Conservation (phyloP, 23 tunicate genomes). For the Clavelina lepadiformis region DNA sequence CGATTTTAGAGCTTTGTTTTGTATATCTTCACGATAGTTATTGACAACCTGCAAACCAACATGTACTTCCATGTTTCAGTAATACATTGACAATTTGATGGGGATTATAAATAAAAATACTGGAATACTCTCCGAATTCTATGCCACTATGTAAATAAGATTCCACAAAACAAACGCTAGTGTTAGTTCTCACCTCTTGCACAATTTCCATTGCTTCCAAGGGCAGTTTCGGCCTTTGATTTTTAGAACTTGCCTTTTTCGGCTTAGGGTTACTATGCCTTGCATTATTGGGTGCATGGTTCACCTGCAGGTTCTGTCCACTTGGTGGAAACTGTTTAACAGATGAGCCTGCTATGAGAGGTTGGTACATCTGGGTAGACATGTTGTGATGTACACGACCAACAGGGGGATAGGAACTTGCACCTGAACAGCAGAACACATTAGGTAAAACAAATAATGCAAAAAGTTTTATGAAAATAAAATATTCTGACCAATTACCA, state of each 20-base stretch:
- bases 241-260: constrained; percentile 11
- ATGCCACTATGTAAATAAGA: not conserved
- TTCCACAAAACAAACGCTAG: not conserved
- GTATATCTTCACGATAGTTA: constrained; percentile 57
- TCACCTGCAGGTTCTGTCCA: too few relatives aligned
- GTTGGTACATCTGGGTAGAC: too few relatives aligned
- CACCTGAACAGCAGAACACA: too few relatives aligned
- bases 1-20: constrained; percentile 15
- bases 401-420: too few relatives aligned
- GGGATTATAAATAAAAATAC: not conserved
- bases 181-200: constrained; percentile 44
- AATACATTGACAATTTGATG: not conserved
- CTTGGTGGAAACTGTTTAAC: too few relatives aligned
- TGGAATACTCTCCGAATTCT: not conserved
- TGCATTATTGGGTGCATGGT: too few relatives aligned
- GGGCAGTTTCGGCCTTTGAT: constrained; percentile 26
- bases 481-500: too few relatives aligned
- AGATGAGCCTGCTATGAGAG: too few relatives aligned
- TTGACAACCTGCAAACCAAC: constrained; percentile 46
- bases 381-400: too few relatives aligned
- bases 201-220: constrained; percentile 79
- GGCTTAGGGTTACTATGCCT: too few relatives aligned
- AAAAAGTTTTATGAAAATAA: too few relatives aligned
- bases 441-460: too few relatives aligned
- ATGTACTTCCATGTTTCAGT: not conserved